A percentile compares a stretch with the other conserved stretches of the same genome.
Conservation (phyloP, 2,113 vertebrate genomes). For the Pardalotus punctatus region DNA sequence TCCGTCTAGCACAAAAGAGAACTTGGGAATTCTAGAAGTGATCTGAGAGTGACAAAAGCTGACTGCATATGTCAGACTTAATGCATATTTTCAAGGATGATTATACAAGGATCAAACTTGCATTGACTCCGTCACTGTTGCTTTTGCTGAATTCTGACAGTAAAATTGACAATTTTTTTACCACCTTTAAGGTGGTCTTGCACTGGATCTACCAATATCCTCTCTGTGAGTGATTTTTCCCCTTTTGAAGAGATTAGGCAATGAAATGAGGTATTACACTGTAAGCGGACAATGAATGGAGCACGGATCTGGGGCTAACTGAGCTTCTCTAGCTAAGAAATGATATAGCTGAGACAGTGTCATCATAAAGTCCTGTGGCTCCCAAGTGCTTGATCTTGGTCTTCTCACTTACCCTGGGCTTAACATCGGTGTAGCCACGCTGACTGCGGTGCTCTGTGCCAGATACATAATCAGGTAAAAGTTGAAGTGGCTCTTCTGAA, state of each 20-base stretch:
- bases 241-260: background rate
- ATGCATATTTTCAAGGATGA: background rate
- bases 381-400: background rate
- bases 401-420: background rate
- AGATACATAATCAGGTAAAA: background rate
- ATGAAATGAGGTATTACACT: rapidly evolving
- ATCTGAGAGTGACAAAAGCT: background rate
- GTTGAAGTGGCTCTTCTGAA: background rate
- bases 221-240: background rate
- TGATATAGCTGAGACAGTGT: background rate
- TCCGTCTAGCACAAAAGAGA: background rate
- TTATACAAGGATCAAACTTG: background rate
- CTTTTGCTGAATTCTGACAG: background rate
- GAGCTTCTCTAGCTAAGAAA: background rate
- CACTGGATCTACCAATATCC: rapidly evolving
- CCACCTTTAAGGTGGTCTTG: background rate
- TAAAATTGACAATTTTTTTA: background rate
- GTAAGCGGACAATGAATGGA: background rate
- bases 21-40: background rate
- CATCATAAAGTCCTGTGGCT: background rate
- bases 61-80: background rate
- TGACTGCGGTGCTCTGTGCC: background rate
- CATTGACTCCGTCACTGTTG: rapidly evolving
- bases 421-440: background rate
- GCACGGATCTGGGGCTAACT: background rate